phyloP scores from a whole-genome alignment of 2,113 vertebrate species.

The Numenius arquata region DNA sequence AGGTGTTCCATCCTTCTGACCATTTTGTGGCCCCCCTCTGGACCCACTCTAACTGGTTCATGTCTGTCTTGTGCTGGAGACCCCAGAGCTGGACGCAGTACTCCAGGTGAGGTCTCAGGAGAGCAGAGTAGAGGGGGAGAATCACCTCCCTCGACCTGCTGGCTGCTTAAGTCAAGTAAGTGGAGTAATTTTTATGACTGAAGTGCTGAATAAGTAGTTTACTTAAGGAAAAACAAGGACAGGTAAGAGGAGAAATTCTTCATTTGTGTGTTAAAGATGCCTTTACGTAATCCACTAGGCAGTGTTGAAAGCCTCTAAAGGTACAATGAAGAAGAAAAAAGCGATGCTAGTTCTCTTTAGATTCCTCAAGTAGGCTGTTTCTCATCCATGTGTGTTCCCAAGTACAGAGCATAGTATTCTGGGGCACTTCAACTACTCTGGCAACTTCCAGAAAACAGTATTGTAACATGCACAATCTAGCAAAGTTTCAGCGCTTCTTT shows the following conservation, averaged over 20 bases:
- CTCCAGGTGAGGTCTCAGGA: neutral
- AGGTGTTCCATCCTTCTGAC: neutral
- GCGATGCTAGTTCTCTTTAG: neutral
- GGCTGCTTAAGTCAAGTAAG: neutral
- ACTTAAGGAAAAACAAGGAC: neutral
- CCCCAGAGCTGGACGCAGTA: neutral
- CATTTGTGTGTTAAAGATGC: neutral
- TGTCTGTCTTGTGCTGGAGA: neutral
- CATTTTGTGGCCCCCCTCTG: neutral
- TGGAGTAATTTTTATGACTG: neutral
- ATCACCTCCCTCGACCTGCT: rapidly evolving
- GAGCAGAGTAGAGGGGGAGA: neutral
- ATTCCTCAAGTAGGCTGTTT: neutral
- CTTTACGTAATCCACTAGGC: neutral
- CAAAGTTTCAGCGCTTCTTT: neutral
- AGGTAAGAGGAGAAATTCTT: neutral
- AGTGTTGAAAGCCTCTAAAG: neutral
- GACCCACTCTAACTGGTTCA: rapidly evolving
- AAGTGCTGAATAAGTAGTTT: neutral
- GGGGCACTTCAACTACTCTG: neutral
- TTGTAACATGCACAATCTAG: neutral
- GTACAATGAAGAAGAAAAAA: neutral
- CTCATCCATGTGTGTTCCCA: neutral
- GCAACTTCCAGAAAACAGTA: neutral
- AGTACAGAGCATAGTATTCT: neutral